Conservation (phyloP, 1,140 invertebrate species). For the Caenorhabditis brenneri region DNA sequence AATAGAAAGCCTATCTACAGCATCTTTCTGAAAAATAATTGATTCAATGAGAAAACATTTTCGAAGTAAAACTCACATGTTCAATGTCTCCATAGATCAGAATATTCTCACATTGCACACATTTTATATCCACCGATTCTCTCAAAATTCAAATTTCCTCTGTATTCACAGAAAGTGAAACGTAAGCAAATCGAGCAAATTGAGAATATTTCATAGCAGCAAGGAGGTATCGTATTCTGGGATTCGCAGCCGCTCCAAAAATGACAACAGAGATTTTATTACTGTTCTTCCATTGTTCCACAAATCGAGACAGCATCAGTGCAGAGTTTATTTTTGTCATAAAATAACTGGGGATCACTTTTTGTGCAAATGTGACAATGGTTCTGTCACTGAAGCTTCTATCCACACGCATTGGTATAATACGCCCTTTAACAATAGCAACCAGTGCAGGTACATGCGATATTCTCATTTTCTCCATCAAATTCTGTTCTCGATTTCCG, state of each 20-base stretch:
- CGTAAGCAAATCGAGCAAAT: conserved; percentile 66
- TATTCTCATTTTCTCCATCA: conserved; percentile 65
- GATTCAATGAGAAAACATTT: too few species aligned
- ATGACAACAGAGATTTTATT: conserved; percentile 66
- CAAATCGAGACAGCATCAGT: conserved; percentile 58
- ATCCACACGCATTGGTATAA: conserved; percentile 60
- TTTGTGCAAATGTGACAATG: conserved; percentile 64
- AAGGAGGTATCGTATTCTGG: conserved; percentile 63
- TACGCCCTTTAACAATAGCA: conserved; percentile 65
- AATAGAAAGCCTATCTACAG: conserved; percentile 53
- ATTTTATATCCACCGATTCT: conserved; percentile 60
- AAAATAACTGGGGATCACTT: conserved; percentile 65
- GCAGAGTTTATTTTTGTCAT: conserved; percentile 57
- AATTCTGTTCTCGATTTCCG: conserved; percentile 61
- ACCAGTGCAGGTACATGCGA: conserved; percentile 61
- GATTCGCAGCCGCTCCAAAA: conserved; percentile 60
- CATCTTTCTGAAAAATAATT: conserved; percentile 58
- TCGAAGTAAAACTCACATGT: too few species aligned
- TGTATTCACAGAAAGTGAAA: conserved; percentile 53
- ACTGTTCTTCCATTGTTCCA: conserved; percentile 64
- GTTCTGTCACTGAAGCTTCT: conserved; percentile 40
- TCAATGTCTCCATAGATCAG: conserved; percentile 68
- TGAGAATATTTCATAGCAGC: conserved; percentile 65
- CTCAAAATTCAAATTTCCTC: conserved; percentile 48
- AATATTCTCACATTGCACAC: conserved; percentile 63